phyloP scores from a whole-genome alignment of 2,888 invertebrate genomes.

The Orthonevra nobilis region DNA sequence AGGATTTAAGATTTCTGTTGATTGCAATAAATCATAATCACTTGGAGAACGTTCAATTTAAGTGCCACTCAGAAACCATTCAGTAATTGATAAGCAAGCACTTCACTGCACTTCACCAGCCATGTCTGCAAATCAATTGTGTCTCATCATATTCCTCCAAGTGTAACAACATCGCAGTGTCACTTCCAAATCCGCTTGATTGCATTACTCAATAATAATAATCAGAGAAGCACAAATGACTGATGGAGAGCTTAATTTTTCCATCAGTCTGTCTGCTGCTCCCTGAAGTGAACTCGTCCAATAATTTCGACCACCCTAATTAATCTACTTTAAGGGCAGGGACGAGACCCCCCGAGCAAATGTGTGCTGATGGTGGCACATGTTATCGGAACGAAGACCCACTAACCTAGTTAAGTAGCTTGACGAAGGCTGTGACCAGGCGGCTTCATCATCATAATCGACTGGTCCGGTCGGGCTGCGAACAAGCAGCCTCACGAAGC shows the following conservation, averaged over 20 bases:
- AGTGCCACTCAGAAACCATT: too few relatives aligned
- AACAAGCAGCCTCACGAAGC: conserved; percentile 29
- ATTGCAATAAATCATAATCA: too few relatives aligned
- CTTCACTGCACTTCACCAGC: too few relatives aligned
- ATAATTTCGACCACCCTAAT: conserved; percentile 65
- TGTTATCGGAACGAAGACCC: conserved; percentile 16
- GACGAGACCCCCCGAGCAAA: conserved; percentile 32
- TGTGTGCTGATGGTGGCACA: conserved; percentile 2
- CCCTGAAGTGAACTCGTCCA: conserved; percentile 31
- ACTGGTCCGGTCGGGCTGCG: conserved; percentile 6
- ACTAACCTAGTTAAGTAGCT: conserved; percentile 57
- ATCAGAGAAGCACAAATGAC: conserved; percentile 49
- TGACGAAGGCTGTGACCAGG: conserved; percentile 29
- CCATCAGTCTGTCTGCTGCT: conserved; percentile 28
- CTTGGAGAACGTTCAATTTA: too few relatives aligned
- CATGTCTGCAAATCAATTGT: conserved; percentile 55
- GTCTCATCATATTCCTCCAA: conserved; percentile 20
- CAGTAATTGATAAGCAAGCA: too few relatives aligned
- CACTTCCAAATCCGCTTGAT: conserved; percentile 59
- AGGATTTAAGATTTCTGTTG: too few relatives aligned
- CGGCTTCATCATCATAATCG: conserved; percentile 18
- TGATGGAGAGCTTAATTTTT: conserved; percentile 46
- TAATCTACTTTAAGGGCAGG: conserved; percentile 66
- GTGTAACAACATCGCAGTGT: conserved; percentile 19
- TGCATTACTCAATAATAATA: conserved; percentile 62